A percentile compares a stretch with the other conserved stretches of the same genome.
Evolutionary conservation across 1,140 invertebrate species (phyloP).

Genomic region (Drosophila bocqueti): DNA sequence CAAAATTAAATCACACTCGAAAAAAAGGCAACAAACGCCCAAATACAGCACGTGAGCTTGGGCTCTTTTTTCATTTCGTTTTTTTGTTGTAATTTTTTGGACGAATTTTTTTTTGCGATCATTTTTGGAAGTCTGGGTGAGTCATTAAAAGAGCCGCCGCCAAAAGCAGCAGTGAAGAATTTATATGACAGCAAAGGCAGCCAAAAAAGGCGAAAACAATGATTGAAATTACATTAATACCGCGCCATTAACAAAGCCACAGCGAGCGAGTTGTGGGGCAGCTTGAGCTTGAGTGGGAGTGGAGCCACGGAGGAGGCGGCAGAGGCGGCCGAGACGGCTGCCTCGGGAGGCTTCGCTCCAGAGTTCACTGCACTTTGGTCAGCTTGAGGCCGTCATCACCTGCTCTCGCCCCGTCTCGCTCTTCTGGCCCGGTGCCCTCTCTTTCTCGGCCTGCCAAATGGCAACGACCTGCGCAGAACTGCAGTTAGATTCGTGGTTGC

Average conservation of each 20-base stretch:
- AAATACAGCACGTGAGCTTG: slow-evolving; percentile 51
- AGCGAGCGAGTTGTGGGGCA: slow-evolving; percentile 1
- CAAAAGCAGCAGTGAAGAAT: slow-evolving; percentile 47
- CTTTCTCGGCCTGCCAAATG: slow-evolving; percentile 52
- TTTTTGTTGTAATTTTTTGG: neutral
- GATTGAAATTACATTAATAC: slow-evolving; percentile 75
- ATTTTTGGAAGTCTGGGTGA: slow-evolving; percentile 51
- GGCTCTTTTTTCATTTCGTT: neutral
- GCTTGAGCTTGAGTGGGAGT: slow-evolving; percentile 23
- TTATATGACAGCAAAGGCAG: slow-evolving; percentile 67
- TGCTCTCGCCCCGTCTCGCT: slow-evolving; percentile 32
- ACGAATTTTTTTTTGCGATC: slow-evolving; percentile 16
- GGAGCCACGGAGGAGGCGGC: neutral
- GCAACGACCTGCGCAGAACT: slow-evolving; percentile 81
- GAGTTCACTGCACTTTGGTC: slow-evolving; percentile 75
- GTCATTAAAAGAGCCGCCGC: slow-evolving; percentile 74
- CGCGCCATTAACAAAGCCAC: slow-evolving; percentile 19
- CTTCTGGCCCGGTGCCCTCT: slow-evolving; percentile 11
- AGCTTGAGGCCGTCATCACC: slow-evolving; percentile 64
- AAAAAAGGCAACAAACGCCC: slow-evolving; percentile 35
- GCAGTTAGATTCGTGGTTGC: slow-evolving; percentile 68
- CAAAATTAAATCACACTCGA: slow-evolving; percentile 54
- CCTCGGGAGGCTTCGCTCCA: slow-evolving; percentile 23
- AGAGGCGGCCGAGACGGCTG: neutral
- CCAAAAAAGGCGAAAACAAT: slow-evolving; percentile 64